Evolutionary conservation across 2,888 invertebrate genomes (phyloP).

Genomic region (Watsonalla cultraria): DNA sequence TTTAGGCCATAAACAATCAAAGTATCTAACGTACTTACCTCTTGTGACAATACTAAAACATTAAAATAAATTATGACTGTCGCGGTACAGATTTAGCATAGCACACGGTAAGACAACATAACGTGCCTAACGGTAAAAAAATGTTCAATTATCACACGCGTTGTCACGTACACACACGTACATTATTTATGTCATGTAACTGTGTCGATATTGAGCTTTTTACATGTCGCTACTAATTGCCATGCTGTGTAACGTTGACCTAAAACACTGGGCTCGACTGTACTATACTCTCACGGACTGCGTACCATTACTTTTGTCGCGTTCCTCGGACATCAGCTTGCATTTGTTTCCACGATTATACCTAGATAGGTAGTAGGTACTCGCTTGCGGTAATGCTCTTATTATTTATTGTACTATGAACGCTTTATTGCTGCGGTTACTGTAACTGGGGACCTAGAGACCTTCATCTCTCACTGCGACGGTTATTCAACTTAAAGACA

Average conservation of each 20-base stretch:
- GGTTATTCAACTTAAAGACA: too few species aligned
- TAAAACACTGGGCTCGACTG: background rate
- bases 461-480: too few species aligned
- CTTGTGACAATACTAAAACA: too few species aligned
- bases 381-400: too few species aligned
- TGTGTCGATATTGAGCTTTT: constrained; percentile 8
- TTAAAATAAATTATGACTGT: background rate
- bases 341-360: too few species aligned
- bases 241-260: background rate
- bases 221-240: constrained; percentile 14
- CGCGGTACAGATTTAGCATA: background rate
- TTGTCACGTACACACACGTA: background rate
- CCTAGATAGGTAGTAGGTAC: too few species aligned
- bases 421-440: too few species aligned
- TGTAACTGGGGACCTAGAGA: too few species aligned
- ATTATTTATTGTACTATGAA: too few species aligned
- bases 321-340: background rate
- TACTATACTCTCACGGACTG: constrained; percentile 1
- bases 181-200: constrained; percentile 3
- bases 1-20: too few species aligned
- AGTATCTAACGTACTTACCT: too few species aligned
- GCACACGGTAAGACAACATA: background rate
- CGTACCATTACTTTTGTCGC: background rate
- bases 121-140: background rate
- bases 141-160: background rate